Conservation (phyloP, 2,797 vertebrate species). For the Sus cebifrons region DNA sequence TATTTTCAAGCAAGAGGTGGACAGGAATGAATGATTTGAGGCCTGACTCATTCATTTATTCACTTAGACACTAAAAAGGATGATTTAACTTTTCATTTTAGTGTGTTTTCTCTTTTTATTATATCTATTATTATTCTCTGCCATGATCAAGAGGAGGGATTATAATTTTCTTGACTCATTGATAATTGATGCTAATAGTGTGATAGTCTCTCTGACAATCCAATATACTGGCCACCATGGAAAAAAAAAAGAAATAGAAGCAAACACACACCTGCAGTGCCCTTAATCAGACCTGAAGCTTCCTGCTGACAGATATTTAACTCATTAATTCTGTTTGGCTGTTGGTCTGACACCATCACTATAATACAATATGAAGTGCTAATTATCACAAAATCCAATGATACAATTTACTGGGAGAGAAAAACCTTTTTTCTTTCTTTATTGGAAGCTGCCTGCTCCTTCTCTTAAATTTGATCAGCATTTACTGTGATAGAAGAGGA, state of each 20-base stretch:
- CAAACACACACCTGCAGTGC: conserved; percentile 49
- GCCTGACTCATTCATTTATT: not conserved
- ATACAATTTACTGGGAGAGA: conserved; percentile 71
- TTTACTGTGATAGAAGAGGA: conserved; percentile 79
- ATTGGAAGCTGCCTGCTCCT: conserved; percentile 70
- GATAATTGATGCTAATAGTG: conserved; percentile 70
- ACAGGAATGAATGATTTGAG: conserved; percentile 48
- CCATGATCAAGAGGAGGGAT: conserved; percentile 45
- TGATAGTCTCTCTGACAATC: conserved; percentile 63
- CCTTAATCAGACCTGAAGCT: conserved; percentile 83
- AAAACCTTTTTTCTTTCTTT: conserved; percentile 44
- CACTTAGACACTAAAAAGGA: not conserved
- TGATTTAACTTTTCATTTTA: conserved; percentile 60
- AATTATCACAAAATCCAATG: conserved; percentile 71
- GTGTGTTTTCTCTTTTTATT: conserved; percentile 25
- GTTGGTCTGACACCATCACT: conserved; percentile 77
- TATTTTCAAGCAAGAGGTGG: conserved; percentile 31
- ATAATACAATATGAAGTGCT: conserved; percentile 75
- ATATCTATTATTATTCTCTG: not conserved
- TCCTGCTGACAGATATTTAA: conserved; percentile 83
- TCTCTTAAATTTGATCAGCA: conserved; percentile 83
- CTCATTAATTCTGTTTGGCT: conserved; percentile 79
- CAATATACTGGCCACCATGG: conserved; percentile 67
- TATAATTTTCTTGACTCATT: conserved; percentile 70
- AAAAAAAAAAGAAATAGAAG: conserved; percentile 25